Conservation (phyloP, 2,888 invertebrate species). For the Agrochola circellaris region DNA sequence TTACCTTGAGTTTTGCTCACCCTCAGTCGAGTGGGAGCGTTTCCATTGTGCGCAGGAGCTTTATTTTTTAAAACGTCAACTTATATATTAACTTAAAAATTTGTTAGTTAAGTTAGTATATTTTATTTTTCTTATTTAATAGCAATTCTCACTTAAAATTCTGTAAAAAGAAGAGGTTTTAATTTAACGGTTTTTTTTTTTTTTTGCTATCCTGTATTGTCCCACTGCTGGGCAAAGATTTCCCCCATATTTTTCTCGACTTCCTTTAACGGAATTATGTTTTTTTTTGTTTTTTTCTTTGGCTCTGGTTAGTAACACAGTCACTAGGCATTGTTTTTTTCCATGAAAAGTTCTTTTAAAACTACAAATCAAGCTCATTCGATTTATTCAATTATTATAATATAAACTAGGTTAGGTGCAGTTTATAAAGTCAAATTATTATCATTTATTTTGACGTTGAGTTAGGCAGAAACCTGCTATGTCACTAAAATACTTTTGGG, state of each 20-base stretch:
- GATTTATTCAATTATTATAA: not conserved
- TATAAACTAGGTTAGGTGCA: not conserved
- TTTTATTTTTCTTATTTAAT: too few relatives aligned
- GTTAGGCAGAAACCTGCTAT: not conserved
- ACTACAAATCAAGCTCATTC: not conserved
- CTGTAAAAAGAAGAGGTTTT: too few relatives aligned
- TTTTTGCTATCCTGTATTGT: too few relatives aligned
- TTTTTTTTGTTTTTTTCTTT: not conserved
- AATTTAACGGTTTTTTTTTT: too few relatives aligned
- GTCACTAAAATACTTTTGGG: not conserved
- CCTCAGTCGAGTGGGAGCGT: conserved; percentile 64
- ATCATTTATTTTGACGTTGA: not conserved
- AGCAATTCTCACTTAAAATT: too few relatives aligned
- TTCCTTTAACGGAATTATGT: too few relatives aligned
- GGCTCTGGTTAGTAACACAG: not conserved
- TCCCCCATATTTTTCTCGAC: too few relatives aligned
- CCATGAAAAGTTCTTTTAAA: too few relatives aligned
- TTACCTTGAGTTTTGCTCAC: conserved; percentile 78
- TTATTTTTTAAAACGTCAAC: not conserved
- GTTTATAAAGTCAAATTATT: not conserved
- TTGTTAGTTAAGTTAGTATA: too few relatives aligned
- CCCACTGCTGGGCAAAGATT: too few relatives aligned
- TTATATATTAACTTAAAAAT: too few relatives aligned
- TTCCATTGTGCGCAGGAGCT: conserved; percentile 63
- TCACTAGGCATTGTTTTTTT: not conserved